Base-by-base conservation (phyloP, 92 coral and sea anemone genomes). In the Phenganax stokvisi region DNA sequence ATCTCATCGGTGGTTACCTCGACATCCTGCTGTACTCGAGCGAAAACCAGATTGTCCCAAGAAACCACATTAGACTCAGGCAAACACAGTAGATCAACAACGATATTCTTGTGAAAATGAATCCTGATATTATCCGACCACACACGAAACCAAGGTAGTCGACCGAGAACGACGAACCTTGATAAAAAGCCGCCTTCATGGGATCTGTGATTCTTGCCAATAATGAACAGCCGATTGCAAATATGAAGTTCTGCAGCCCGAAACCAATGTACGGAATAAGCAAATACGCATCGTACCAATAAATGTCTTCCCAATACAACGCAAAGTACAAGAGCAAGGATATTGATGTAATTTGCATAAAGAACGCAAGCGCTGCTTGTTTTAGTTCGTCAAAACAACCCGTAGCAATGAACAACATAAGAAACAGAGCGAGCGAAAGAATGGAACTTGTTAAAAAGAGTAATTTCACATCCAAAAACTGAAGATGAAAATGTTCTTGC, bases 371-470 rank as follows among this genome's bases (percentile, higher is more conserved):
- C 0, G 55, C 53, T 12, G 69, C 54, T 15, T 61, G 74, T 60
- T 51, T 79, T 56, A 56, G 20, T 64, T 79, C 83, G 60, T 79
- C 74, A 62, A 79, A 62, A 54, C 68, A 64, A 3, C 68, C 83
- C 11, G 83, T 68, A 25, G 74, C 61, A 29, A 79, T 51, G 63
- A 47, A 79, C 61, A 79, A n/a, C 0, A 20, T 5, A 61, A 79
- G 83, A 27, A 79, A 47, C 0, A 79, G 61, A 51, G 71, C 83
- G 9, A 79, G 56, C 47, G 83, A 67, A 0, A 79, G 56, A 2
- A 79, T 63, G 11, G 83, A 79, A 52, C 83, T 63, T 1, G 83
- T 56, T 7, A 79, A 51, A 25, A 79, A 79, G 12, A 79, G 83
- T 28, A 79, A 25, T 12, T 79, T 79, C 27, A 79, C 74, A 29